Percentiles rank a stretch among this genome's conserved stretches.
Evolutionary conservation across 2,888 invertebrate species (phyloP).

Genomic region (Tanytarsus gracilentus): DNA sequence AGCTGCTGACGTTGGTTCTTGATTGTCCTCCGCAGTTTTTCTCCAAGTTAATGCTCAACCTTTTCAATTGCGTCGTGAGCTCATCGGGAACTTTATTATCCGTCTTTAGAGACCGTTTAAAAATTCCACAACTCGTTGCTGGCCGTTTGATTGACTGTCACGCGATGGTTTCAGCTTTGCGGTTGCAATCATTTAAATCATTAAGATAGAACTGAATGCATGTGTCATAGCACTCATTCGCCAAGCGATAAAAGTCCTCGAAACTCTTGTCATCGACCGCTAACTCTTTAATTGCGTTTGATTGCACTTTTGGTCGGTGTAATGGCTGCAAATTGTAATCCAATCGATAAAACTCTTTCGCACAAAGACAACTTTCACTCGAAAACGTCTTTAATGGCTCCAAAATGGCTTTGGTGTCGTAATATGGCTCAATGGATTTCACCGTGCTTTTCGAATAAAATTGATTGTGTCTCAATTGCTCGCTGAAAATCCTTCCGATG

Average conservation of each 20-base stretch:
- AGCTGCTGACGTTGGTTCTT: not conserved
- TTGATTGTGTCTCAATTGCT: not conserved
- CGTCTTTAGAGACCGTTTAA: conserved; percentile 10
- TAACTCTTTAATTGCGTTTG: conserved; percentile 17
- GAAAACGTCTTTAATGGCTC: conserved; percentile 9
- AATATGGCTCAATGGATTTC: conserved; percentile 20
- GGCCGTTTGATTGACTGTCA: not conserved
- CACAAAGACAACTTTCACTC: conserved; percentile 25
- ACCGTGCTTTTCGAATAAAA: not conserved
- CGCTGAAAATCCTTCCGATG: conserved; percentile 30
- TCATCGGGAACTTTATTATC: not conserved
- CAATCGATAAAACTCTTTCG: conserved; percentile 21
- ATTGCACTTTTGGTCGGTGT: not conserved
- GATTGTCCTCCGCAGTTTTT: conserved; percentile 7
- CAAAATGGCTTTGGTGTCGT: conserved; percentile 15
- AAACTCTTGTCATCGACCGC: not conserved
- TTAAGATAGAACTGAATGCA: conserved; percentile 39
- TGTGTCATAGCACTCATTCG: conserved; percentile 39
- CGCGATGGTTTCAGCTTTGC: conserved; percentile 2
- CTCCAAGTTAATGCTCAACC: conserved; percentile 14
- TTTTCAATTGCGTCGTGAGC: not conserved
- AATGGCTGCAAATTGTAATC: not conserved
- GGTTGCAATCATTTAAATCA: conserved; percentile 33
- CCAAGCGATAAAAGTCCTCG: conserved; percentile 35
- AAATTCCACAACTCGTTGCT: not conserved